These are phyloP conservation scores for Heterotis niloticus DNA, from an alignment of 2,113 vertebrate genomes.

Conservation along the genomic window DNA sequence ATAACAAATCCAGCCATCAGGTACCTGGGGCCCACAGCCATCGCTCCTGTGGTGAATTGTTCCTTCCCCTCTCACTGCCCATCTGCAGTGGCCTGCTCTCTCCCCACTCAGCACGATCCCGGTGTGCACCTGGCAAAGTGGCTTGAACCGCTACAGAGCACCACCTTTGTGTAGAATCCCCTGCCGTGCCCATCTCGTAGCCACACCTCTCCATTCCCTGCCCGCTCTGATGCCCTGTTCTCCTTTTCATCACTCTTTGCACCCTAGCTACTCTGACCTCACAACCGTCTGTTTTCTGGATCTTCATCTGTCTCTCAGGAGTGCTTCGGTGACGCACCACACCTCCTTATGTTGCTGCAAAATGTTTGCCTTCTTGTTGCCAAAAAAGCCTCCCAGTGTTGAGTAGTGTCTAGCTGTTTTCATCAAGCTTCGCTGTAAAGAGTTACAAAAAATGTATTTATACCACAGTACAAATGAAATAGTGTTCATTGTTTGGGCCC, in stretches of 20 bases:
- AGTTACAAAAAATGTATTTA: not conserved
- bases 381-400: not conserved
- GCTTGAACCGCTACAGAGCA: not conserved
- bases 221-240: not conserved
- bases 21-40: not conserved
- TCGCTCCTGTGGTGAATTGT: conserved; percentile 15
- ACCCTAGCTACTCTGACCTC: not conserved
- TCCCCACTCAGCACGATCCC: not conserved
- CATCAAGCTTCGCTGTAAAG: not conserved
- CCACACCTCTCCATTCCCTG: not conserved
- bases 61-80: conserved; percentile 15
- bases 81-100: conserved; percentile 11
- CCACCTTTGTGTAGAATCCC: not conserved
- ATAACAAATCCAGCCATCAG: not conserved
- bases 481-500: too few relatives aligned
- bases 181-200: not conserved
- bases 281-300: not conserved
- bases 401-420: not conserved
- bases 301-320: not conserved
- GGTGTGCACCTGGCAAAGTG: not conserved
- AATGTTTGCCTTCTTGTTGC: not conserved
- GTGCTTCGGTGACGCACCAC: not conserved
- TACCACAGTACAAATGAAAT: conserved; percentile 5
- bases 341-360: not conserved
- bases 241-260: not conserved